Evolutionary conservation across 2,113 vertebrate genomes (phyloP).

Genomic region (Zosterops lateralis): DNA sequence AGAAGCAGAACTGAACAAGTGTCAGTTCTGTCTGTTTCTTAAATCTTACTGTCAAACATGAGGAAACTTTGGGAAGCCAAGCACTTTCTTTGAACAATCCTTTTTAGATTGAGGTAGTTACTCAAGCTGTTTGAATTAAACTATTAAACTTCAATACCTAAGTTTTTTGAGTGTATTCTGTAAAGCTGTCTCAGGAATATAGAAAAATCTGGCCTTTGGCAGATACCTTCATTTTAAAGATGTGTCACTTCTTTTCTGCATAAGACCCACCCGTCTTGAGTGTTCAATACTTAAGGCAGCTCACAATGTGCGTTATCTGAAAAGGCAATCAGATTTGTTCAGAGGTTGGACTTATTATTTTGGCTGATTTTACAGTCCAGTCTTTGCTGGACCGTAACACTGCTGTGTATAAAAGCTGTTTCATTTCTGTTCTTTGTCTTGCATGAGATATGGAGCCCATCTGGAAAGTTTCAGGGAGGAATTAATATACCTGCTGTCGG

Average conservation of each 20-base stretch:
- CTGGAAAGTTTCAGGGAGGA: not conserved
- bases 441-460: not conserved
- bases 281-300: not conserved
- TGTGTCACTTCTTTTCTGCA: not conserved
- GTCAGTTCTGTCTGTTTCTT: not conserved
- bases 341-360: not conserved
- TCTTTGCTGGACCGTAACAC: not conserved
- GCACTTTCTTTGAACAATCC: not conserved
- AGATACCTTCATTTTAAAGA: not conserved
- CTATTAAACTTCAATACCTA: not conserved
- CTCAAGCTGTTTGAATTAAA: not conserved
- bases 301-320: not conserved
- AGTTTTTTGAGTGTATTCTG: not conserved
- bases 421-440: not conserved
- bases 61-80: not conserved
- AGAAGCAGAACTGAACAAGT: not conserved
- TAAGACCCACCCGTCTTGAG: no score
- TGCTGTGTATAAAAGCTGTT: not conserved
- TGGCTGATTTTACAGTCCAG: not conserved
- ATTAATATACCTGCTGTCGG: not conserved
- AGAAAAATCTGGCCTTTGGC: not conserved
- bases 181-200: not conserved
- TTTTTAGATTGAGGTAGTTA: not conserved
- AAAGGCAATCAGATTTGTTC: not conserved
- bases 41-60: not conserved